Conservation (phyloP, 2,113 vertebrate species). For the Capra hircus region DNA sequence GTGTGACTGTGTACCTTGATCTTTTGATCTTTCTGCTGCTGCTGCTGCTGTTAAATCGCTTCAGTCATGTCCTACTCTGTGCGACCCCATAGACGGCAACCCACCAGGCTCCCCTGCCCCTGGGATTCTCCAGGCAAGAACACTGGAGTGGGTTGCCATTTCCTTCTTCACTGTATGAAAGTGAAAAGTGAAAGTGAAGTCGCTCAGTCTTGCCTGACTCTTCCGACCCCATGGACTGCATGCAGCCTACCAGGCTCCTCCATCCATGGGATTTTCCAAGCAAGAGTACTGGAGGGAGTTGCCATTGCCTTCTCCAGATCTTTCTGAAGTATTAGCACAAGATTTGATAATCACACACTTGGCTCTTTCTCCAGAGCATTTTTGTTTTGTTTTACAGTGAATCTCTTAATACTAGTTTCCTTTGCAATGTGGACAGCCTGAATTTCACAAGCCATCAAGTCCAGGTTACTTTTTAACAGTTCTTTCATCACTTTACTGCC, state of each 20-base stretch:
- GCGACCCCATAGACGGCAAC: too few relatives aligned
- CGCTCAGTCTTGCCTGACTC: fast-evolving
- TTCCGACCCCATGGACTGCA: too few relatives aligned
- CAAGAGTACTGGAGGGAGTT: too few relatives aligned
- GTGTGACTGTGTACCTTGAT: not conserved
- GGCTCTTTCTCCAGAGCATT: not conserved
- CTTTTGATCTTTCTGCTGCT: not conserved
- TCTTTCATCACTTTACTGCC: not conserved
- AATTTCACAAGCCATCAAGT: not conserved
- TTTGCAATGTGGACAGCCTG: not conserved
- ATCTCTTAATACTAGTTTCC: not conserved
- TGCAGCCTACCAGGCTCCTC: too few relatives aligned
- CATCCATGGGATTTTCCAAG: too few relatives aligned
- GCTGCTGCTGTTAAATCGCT: too few relatives aligned
- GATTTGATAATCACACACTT: not conserved
- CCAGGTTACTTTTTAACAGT: not conserved
- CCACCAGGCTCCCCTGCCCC: too few relatives aligned
- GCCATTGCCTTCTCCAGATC: not conserved
- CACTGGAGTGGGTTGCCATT: too few relatives aligned
- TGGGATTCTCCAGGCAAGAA: too few relatives aligned
- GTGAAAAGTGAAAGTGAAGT: too few relatives aligned
- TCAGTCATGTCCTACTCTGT: fast-evolving
- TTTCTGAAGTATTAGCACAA: not conserved
- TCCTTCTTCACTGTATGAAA: too few relatives aligned
- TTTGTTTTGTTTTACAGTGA: not conserved